Percentiles rank a stretch among this genome's conserved stretches.
Evolutionary conservation across 2,113 vertebrate genomes (phyloP).

Genomic region (Talpa occidentalis): DNA sequence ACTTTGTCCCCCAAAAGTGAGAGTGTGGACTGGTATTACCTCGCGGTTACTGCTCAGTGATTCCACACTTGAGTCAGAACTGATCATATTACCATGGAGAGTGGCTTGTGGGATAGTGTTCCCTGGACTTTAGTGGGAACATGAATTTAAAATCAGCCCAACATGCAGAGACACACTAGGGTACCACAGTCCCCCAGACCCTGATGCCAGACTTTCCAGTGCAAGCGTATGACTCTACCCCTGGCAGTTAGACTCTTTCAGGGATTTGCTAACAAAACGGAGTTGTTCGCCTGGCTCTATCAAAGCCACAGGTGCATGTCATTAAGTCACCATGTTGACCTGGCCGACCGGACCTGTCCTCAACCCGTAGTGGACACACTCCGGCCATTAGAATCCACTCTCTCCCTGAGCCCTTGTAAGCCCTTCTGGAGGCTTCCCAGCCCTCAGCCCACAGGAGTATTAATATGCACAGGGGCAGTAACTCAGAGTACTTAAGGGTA

Average conservation of each 20-base stretch:
- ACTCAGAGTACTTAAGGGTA: neutral
- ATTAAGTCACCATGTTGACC: neutral
- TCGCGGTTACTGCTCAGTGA: neutral
- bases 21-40: neutral
- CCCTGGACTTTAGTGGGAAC: neutral
- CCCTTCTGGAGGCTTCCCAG: neutral
- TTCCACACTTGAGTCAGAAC: neutral
- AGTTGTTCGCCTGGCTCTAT: too few relatives aligned
- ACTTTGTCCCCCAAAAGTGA: neutral
- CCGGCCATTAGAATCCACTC: neutral
- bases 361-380: neutral
- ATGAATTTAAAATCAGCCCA: neutral
- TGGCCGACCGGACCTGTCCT: neutral
- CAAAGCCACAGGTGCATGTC: too few relatives aligned
- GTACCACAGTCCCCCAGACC: neutral
- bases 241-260: too few relatives aligned
- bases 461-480: neutral
- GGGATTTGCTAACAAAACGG: neutral
- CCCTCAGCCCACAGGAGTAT: neutral
- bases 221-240: fast-evolving
- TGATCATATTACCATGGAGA: neutral
- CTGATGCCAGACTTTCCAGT: neutral
- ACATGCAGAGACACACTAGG: neutral
- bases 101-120: fast-evolving
- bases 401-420: neutral